Percentiles rank a stretch among this genome's conserved stretches.
Conservation (phyloP, 2,113 vertebrate species). For the Dipodomys ordii region DNA sequence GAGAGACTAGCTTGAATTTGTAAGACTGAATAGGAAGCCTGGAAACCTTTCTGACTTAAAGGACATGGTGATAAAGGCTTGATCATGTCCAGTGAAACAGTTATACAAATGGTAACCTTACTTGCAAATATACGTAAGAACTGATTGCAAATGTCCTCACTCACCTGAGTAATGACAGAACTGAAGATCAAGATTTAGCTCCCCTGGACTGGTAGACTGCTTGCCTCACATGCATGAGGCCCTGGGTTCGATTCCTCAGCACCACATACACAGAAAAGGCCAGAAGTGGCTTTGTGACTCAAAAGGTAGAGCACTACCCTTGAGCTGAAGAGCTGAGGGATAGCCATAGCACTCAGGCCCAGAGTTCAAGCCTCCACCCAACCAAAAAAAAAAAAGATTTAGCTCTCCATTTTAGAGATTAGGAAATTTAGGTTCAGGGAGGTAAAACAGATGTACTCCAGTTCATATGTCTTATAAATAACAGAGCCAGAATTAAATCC, state of each 20-base stretch:
- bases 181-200: background rate
- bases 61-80: background rate
- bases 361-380: no score
- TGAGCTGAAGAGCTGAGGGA: no score
- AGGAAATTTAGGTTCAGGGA: background rate
- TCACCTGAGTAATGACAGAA: background rate
- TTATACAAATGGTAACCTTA: background rate
- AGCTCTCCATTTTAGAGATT: constrained; percentile 18
- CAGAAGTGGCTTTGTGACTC: no score
- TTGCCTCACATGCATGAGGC: no score
- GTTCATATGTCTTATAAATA: background rate
- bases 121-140: background rate
- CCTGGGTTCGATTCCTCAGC: no score
- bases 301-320: no score
- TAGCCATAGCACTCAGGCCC: no score
- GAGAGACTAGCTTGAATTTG: background rate
- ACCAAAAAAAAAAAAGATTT: background rate
- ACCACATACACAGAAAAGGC: no score
- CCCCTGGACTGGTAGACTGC: no score
- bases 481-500: background rate
- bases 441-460: background rate
- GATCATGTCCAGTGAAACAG: background rate
- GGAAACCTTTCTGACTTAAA: background rate
- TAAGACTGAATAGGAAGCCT: background rate
- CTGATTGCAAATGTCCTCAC: background rate